Base-by-base conservation (phyloP, 2,888 invertebrate species). In the Cyrtodaria siliqua region DNA sequence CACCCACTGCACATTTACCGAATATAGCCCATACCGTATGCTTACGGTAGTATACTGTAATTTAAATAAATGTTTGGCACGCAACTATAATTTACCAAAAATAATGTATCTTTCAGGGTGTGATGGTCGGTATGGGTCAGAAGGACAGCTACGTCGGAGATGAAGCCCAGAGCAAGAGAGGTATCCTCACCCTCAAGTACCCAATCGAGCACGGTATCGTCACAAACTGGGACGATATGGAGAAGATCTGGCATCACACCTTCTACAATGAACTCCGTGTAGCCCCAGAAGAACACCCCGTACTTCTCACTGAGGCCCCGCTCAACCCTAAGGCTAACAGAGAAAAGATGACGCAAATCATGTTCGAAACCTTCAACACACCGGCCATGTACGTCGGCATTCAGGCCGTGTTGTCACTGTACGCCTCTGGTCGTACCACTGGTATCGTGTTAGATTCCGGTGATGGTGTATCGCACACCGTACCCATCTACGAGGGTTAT, bases 301-400 rank as follows among this genome's bases (percentile, higher is more conserved):
- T 97, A 88, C 95, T 98, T 87, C 95, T 97, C 90, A 97, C 97
- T 69, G 97, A 97, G 94, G 97, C 90, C 57, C 89, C 89, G 38
- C 90, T 95, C 97, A 89, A 98, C 97, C 98, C 98, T 88, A 98
- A 98, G 94, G 97, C 97, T 87, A 98, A 98, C 95, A 95, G 98
- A 88, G 98, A 98, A 93, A 98, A 97, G 95, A 98, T 98, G 97
- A 97, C 97, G 79, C 86, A 89, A 83, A 88, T 83, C 81, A 90
- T 86, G 89, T 89, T 87, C 60, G 89, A 91, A 94, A 96, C 96
- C 81, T 94, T 94, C 93, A 94, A 93, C 91, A 92, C 93, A 88
- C 97, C 97, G 80, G 97, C 97, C 88, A 97, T 97, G 97, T 97
- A 97, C 94, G 97, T 97, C 74, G 97, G 97, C 93, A 97, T 97